Base-by-base conservation (phyloP, 2,113 vertebrate species). In the Neotoma lepida region DNA sequence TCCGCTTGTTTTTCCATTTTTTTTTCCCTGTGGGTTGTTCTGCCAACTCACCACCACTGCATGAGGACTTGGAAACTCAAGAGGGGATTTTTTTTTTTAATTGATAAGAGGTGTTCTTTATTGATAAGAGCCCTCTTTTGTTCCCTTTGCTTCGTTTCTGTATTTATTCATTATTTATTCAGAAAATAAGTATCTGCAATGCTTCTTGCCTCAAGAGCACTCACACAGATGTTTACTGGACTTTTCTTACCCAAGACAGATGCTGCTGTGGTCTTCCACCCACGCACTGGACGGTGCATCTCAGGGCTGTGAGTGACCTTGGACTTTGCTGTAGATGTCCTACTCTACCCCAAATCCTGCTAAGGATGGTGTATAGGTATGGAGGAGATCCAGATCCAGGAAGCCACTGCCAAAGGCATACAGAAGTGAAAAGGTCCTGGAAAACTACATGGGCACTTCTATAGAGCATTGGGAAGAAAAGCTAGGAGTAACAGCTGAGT, bases 141-240 rank as follows among this genome's bases (percentile, higher is more conserved):
- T 94, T 90, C 78, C 24, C 5, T 64, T 78, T 68, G 9, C 74
- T 78, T 66, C 90, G 71, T 76, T 93, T 93, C 89, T 86, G 88
- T 82, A 91, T 95, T 66, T 28, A 91, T 95, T 66, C 33, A 94
- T 61, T 85, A 94, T 95, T 95, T 94, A 96, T 95, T 96, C 85
- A 64, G 96, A 78, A 70, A 93, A 26, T 86, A 86, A 82, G 20
- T 64, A 82, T 95, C 82, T 85, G 70, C 56, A 76, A 88, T 94
- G 96, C 90, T 90, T 88, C 66, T 94, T 73, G 77, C n/a, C 58
- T 95, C 74, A 77, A 64, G 71, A 95, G 93, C 87, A 82, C 94
- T 93, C 89, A 88, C 49, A 73, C 68, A 74, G 95, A 88, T 91
- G 86, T 71, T 95, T 81, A 61, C 84, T 61, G 81, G 86, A 85